These are phyloP conservation scores for Glaucomys volans DNA, from an alignment of 2,113 vertebrate genomes.

Conservation along the genomic window DNA sequence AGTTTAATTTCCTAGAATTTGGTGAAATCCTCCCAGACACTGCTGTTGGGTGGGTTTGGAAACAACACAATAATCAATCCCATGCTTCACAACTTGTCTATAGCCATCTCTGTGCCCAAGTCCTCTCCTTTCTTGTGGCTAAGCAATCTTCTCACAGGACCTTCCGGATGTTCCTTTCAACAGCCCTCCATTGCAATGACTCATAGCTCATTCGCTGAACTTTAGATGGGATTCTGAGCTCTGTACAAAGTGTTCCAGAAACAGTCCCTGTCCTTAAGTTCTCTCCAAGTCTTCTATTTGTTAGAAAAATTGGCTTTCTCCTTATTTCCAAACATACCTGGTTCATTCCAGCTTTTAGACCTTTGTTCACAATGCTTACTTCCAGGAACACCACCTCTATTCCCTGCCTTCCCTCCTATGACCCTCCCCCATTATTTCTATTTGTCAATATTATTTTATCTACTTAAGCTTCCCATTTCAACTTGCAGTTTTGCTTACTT, in stretches of 20 bases:
- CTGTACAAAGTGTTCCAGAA: slow-evolving; percentile 21
- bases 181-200: background rate
- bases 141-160: background rate
- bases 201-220: slow-evolving; percentile 52
- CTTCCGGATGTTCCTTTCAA: background rate
- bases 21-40: slow-evolving; percentile 37
- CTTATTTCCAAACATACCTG: background rate
- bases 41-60: slow-evolving; percentile 22
- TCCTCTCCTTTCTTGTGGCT: background rate
- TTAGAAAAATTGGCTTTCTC: background rate
- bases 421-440: background rate
- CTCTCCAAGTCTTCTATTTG: background rate
- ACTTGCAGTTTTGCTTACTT: background rate
- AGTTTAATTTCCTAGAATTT: slow-evolving; percentile 48
- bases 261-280: background rate
- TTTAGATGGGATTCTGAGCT: slow-evolving; percentile 28
- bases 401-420: background rate
- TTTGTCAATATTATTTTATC: background rate
- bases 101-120: background rate
- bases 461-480: background rate
- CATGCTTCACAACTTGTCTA: background rate
- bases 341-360: background rate
- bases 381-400: background rate
- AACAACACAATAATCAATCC: slow-evolving; percentile 18
- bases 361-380: background rate